Base-by-base conservation (phyloP, 2,888 invertebrate genomes). In the Lithophane ornitopus region DNA sequence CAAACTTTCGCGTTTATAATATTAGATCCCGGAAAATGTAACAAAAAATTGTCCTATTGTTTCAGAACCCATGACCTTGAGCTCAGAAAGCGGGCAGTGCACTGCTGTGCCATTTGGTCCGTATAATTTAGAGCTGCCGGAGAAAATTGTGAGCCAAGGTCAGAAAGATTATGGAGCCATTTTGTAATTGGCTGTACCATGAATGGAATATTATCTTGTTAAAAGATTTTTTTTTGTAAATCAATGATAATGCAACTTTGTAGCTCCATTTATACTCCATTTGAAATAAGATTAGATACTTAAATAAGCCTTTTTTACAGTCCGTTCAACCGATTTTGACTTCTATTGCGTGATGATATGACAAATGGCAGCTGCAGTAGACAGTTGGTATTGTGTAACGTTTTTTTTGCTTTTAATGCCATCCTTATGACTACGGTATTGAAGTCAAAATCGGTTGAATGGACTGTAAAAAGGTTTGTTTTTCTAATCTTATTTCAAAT, bases 91-190 rank as follows among this genome's bases (percentile, higher is more conserved):
- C 63, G 56, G 44, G 54, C 70, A 62, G 28, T 62, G 26, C 59
- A 54, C 76, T 14, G 52, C 61, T 76, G 78, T 72, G 82, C 69
- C 66, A 76, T 49, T 85, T 73, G 70, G 72, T 82, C 72, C 82
- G 85, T 71, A 76, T 70, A 70, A 78, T 59, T 66, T 83, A 74
- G 70, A 83, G 63, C 86, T 70, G 12, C 22, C 39, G 49, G 80
- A 72, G 84, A 83, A 86, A 84, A 86, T 82, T 41, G 49, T 59
- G 44, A 83, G 70, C 26, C 80, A 84, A 86, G 84, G 84, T 39
- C 65, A 39, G 1, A 34, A 52, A 46, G 3, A 63, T 84, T 84
- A 84, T 61, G 46, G 44, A 61, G 14, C 56, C 14, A 58, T 72
- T 61, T 74, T 52, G 69, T 83, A 66, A 82, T 49, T 34, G 12